These are phyloP conservation scores for Engystomops pustulosus DNA, from an alignment of 2,113 vertebrate genomes.

Conservation along the genomic window DNA sequence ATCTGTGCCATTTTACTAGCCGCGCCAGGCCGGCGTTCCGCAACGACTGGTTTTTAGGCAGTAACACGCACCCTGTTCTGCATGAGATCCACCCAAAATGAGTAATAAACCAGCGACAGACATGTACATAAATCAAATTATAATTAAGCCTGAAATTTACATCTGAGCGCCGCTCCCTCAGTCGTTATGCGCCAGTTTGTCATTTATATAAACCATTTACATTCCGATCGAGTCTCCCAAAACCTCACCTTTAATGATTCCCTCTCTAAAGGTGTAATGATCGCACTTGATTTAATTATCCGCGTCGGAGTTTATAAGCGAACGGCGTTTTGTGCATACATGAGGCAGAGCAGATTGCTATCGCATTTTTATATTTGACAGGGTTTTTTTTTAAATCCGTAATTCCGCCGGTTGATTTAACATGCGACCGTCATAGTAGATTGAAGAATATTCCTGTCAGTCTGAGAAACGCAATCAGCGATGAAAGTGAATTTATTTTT, in stretches of 20 bases:
- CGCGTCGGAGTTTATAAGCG: slow-evolving; percentile 37
- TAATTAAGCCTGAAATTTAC: slow-evolving; percentile 49
- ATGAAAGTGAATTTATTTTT: slow-evolving; percentile 8
- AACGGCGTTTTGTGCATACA: slow-evolving; percentile 7
- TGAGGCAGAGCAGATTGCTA: slow-evolving; percentile 16
- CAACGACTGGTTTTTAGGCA: neutral
- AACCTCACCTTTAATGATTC: slow-evolving; percentile 41
- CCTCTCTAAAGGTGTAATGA: slow-evolving; percentile 47
- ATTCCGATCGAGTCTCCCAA: slow-evolving; percentile 36
- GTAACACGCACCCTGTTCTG: neutral
- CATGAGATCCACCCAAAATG: slow-evolving; percentile 35
- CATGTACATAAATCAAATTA: slow-evolving; percentile 54
- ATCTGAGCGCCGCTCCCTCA: slow-evolving; percentile 9
- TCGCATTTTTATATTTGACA: neutral
- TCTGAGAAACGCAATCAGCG: slow-evolving; percentile 29
- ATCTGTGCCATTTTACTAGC: neutral
- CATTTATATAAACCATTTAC: slow-evolving; percentile 31
- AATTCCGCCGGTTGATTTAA: slow-evolving; percentile 30
- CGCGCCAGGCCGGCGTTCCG: neutral
- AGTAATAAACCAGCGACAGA: slow-evolving; percentile 39
- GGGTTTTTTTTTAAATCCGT: neutral
- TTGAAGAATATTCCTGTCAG: slow-evolving; percentile 7
- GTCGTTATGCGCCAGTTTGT: neutral
- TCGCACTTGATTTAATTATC: slow-evolving; percentile 54
- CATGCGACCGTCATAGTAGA: slow-evolving; percentile 15